Evolutionary conservation across 2,797 vertebrate species (phyloP).

Genomic region (Pipistrellus nathusii): DNA sequence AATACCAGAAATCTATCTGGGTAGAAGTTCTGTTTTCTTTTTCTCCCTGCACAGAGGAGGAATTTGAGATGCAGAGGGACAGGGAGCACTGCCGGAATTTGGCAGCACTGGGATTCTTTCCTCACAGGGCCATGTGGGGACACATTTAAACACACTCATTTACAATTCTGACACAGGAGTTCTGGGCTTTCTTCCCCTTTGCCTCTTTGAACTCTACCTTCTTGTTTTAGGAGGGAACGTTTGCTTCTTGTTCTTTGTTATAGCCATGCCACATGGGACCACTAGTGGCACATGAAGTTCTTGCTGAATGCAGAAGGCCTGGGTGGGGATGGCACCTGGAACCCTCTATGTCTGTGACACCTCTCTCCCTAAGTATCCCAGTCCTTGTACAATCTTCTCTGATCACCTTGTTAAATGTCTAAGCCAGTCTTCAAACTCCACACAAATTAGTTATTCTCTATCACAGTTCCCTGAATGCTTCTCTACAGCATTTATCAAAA

Average conservation of each 20-base stretch:
- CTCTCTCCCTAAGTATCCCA: background rate
- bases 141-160: slow-evolving; percentile 20
- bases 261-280: background rate
- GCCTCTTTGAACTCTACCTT: slow-evolving; percentile 14
- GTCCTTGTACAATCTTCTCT: background rate
- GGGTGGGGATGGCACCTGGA: background rate
- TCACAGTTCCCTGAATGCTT: background rate
- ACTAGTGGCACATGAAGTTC: background rate
- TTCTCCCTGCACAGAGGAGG: background rate
- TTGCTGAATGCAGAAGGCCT: background rate
- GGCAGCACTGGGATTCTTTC: background rate
- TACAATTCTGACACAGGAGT: background rate
- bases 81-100: background rate
- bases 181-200: slow-evolving; percentile 27
- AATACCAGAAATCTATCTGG: background rate
- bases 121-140: background rate
- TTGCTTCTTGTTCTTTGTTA: background rate
- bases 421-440: background rate
- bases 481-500: background rate
- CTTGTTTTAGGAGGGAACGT: background rate
- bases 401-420: background rate
- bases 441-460: background rate
- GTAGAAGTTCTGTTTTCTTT: background rate
- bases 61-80: background rate
- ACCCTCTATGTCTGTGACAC: background rate